Evolutionary conservation across 2,888 invertebrate genomes (phyloP).

Genomic region (Doris montereyensis): DNA sequence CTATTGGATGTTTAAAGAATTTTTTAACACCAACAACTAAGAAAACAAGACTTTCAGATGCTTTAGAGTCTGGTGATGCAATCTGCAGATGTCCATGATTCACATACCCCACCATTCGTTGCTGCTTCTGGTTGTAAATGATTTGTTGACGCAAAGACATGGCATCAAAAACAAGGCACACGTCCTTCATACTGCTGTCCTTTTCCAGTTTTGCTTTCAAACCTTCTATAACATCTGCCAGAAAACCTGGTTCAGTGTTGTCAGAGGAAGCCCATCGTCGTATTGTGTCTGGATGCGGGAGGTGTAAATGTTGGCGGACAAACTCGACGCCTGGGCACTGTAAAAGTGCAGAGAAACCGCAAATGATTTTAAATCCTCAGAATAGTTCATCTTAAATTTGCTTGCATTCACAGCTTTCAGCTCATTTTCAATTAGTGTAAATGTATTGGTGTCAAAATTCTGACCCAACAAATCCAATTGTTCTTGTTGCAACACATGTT

Average conservation of each 20-base stretch:
- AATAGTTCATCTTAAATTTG: not conserved
- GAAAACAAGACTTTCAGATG: slow-evolving; percentile 3
- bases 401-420: not conserved
- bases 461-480: not conserved
- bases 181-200: not conserved
- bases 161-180: slow-evolving; percentile 11
- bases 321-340: slow-evolving; percentile 18
- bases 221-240: not conserved
- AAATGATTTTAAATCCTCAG: slow-evolving; percentile 10
- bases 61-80: not conserved
- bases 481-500: not conserved
- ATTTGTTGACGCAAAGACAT: too few relatives aligned
- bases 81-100: not conserved
- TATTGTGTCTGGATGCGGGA: slow-evolving; percentile 12
- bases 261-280: not conserved
- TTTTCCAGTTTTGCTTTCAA: not conserved
- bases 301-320: slow-evolving; percentile 5
- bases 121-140: not conserved
- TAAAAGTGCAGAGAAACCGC: slow-evolving; percentile 26
- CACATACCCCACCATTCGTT: slow-evolving; percentile 1
- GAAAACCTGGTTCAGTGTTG: slow-evolving; percentile 1
- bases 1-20: slow-evolving; percentile 7
- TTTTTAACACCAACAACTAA: not conserved
- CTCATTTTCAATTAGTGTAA: slow-evolving; percentile 21
- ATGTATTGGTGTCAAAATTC: not conserved